Evolutionary conservation across 2,797 vertebrate species (phyloP).

Genomic region (Ctenopoma kingsleyae): DNA sequence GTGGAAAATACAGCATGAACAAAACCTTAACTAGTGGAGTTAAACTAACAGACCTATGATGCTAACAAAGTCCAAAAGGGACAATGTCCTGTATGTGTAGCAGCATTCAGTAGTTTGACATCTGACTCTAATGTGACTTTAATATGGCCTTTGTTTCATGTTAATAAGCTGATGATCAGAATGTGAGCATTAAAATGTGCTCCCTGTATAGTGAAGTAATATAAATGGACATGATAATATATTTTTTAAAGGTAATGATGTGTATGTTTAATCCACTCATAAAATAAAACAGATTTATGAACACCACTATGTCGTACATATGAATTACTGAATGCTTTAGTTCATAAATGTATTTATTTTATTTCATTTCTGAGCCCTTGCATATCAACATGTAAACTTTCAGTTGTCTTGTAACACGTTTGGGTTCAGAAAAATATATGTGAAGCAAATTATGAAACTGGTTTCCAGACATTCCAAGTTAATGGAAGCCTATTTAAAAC

Average conservation of each 20-base stretch:
- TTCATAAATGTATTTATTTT: too few species aligned
- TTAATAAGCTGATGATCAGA: slow-evolving; percentile 1
- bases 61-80: slow-evolving; percentile 6
- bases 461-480: too few species aligned
- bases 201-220: background rate
- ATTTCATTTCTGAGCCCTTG: background rate
- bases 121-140: slow-evolving; percentile 29
- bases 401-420: too few species aligned
- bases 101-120: background rate
- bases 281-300: slow-evolving; percentile 32
- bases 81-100: slow-evolving; percentile 4
- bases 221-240: background rate
- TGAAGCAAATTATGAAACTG: too few species aligned
- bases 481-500: too few species aligned
- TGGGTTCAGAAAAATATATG: too few species aligned
- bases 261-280: background rate
- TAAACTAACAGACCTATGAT: background rate
- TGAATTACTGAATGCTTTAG: background rate
- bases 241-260: slow-evolving; percentile 24
- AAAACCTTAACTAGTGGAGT: background rate
- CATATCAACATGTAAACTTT: too few species aligned
- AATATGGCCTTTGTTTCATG: background rate
- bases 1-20: background rate
- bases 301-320: background rate
- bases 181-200: slow-evolving; percentile 11